phyloP scores from a whole-genome alignment of 1,140 invertebrate species.

The Palaemon carinicauda region DNA sequence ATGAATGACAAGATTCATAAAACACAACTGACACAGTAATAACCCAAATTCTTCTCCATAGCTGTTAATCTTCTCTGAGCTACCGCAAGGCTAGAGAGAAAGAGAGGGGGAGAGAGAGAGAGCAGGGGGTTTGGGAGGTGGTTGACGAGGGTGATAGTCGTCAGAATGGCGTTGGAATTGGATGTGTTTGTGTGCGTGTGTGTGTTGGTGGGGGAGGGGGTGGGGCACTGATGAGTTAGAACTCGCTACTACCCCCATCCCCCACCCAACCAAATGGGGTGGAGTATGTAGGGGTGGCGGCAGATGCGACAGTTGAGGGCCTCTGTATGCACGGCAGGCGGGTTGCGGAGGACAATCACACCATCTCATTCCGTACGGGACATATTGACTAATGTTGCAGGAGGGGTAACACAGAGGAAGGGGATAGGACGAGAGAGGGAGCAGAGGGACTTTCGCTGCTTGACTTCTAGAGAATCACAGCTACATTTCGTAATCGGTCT shows the following conservation, averaged over 20 bases:
- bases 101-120: neutral
- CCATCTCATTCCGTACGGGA: slow-evolving; percentile 22
- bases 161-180: neutral
- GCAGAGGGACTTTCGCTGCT: neutral
- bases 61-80: too few relatives aligned
- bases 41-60: too few relatives aligned
- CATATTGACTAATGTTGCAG: slow-evolving; percentile 45
- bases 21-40: too few relatives aligned
- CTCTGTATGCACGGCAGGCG: slow-evolving; percentile 10
- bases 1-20: too few relatives aligned
- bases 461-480: neutral
- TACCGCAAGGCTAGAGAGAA: neutral
- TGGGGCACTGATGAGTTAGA: neutral
- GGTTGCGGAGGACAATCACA: slow-evolving; percentile 16
- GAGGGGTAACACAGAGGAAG: neutral
- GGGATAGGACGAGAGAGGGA: neutral
- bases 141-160: neutral
- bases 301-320: neutral
- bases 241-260: neutral
- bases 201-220: neutral
- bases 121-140: neutral
- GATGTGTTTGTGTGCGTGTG: neutral
- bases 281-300: neutral
- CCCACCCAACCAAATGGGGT: too few relatives aligned
- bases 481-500: neutral